Base-by-base conservation (phyloP, 2,888 invertebrate species). In the Emmelina monodactyla region DNA sequence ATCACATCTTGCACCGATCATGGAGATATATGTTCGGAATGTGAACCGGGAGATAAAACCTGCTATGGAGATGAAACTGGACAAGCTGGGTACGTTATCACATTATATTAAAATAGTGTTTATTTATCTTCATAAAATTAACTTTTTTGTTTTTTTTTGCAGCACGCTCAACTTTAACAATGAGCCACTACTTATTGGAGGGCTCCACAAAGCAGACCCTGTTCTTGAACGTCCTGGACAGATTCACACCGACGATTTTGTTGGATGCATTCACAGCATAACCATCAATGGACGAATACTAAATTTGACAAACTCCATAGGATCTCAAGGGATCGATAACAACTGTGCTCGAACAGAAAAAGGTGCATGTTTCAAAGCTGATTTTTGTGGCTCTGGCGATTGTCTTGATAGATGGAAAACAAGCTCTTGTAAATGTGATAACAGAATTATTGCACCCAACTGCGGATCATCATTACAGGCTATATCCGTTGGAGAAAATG, bases 261-360 rank as follows among this genome's bases (percentile, higher is more conserved):
- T 96, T 11, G 97, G 97, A 3, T 97, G 97, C 58, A 86, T 97
- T 46, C 94, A 95, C 55, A 93, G 93, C 47, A 89, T 96, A 2
- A 86, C 90, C 0, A 85, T 97, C 35, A 95, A 97, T 55, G 95
- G 94, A 2, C 84, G 93, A 14, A 78, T 87, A 1, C 61, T 95
- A 14, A 94, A 95, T 58, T 73, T 95, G 34, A 91, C 91, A 39
- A 87, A 83, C 46, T 92, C 94, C 0, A 49, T 92, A 2, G 79
- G 86, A 33, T 86, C 90, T 2, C 82, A 86, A 3, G 88, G 88
- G 1, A 86, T 95, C 2, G 85, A 87, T 38, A 78, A 88, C 11
- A 89, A 88, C 5, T 97, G 96, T 58, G 85, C 86, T 33, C 82
- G 94, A 39, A 85, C 85, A 38, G 82, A 83, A 49, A 82, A 82